A percentile compares a stretch with the other conserved stretches of the same genome.
Conservation (phyloP, 2,113 vertebrate species). For the Paracanthobrama guichenoti region DNA sequence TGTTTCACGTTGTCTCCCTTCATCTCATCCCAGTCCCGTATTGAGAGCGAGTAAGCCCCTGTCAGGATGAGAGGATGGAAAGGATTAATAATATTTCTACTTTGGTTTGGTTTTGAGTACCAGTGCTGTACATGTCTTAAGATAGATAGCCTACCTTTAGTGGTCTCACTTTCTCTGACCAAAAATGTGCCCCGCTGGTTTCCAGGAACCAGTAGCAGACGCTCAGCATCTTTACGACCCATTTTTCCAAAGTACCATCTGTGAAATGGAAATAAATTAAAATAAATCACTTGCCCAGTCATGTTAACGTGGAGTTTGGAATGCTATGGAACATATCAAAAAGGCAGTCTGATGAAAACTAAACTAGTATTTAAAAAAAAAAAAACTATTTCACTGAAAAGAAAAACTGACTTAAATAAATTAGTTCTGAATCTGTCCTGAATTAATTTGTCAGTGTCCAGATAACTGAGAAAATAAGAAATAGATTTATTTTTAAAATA, state of each 20-base stretch:
- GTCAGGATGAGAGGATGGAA: conserved; percentile 17
- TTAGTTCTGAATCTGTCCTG: no score
- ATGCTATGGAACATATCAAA: neutral
- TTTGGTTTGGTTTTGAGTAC: neutral
- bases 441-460: neutral
- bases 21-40: conserved; percentile 95
- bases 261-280: conserved; percentile 52
- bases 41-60: conserved; percentile 98
- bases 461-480: neutral
- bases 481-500: neutral
- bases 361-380: neutral
- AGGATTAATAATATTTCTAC: neutral
- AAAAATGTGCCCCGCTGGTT: conserved; percentile 94
- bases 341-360: neutral
- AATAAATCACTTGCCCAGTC: neutral
- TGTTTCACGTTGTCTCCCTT: conserved; percentile 99
- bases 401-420: neutral
- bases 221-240: conserved; percentile 97
- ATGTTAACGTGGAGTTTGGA: neutral
- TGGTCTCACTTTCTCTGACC: conserved; percentile 97
- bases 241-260: conserved; percentile 99
- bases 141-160: conserved; percentile 83
- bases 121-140: neutral
- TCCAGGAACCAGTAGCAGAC: conserved; percentile 91
- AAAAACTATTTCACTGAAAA: neutral